Evolutionary conservation across 1,140 invertebrate genomes (phyloP), one percentile per base, ranked within the genome.

Genomic region (Rhagoletis pomonella): DNA sequence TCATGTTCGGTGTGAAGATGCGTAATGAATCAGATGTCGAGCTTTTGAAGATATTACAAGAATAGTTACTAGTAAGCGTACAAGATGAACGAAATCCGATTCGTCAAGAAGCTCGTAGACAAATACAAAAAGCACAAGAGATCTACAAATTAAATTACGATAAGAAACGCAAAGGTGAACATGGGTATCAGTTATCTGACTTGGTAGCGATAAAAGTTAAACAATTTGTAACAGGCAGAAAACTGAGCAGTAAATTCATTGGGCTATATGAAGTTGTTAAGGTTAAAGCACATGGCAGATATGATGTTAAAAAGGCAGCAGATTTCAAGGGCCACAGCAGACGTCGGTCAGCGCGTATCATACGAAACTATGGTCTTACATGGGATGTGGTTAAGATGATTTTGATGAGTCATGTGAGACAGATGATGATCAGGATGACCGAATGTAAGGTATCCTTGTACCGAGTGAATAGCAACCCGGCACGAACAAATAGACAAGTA

Each of bases 11-110:
- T 4, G 50, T 6, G 9, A 55, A 55, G 9, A 55, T 55, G 50
- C 4, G 50, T 6, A 55, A 4, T 9, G 50, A 55, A 55, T 55
- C 4, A 55, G 9, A 55, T 55, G 29, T 93, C 88, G 90, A 94
- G 6, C 89, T 94, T 0, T 90, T 88, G 0, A 29, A 29, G 29
- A 29, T 29, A 29, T 29, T 29, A 29, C 29, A 29, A 29, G 29
- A 29, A 29, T 29, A 29, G 29, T 29, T 29, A 29, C 29, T 29
- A 55, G 50, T 55, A 9, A 55, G 9, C 4, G 4, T 55, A 55
- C 9, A 55, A 55, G 9, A 55, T 4, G 50, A 9, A 6, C 50
- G 50, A 6, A 9, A 4, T 55, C 4, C 4, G 50, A 6, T 55
- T 4, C 50, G 50, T 6, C 4, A 55, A 9, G 50, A 55, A 9